phyloP scores from a whole-genome alignment of 2,797 vertebrate species.

The Macropodus opercularis region DNA sequence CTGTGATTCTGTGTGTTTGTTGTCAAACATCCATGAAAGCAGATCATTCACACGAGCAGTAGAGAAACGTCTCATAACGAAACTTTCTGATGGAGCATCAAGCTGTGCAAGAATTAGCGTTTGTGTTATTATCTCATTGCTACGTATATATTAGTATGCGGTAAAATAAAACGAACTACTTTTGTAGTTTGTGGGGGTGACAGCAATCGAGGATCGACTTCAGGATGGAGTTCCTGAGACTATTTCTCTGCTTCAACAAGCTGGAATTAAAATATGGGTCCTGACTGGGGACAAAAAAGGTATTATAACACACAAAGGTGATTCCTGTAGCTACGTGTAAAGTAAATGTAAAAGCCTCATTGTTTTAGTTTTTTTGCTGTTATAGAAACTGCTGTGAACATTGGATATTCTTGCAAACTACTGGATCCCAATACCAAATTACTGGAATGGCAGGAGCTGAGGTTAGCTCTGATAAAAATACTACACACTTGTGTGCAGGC shows the following conservation, averaged over 20 bases:
- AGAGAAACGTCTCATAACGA: not conserved
- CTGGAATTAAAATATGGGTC: slow-evolving; percentile 93
- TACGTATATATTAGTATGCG: not conserved
- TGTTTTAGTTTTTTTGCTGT: slow-evolving; percentile 3
- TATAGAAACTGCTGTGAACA: slow-evolving; percentile 92
- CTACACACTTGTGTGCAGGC: slow-evolving; percentile 20
- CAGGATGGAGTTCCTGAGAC: slow-evolving; percentile 92
- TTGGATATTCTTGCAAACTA: slow-evolving; percentile 90
- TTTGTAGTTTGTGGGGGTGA: slow-evolving; percentile 89
- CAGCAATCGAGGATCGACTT: slow-evolving; percentile 92
- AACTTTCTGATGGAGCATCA: not conserved
- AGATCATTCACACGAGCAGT: not conserved
- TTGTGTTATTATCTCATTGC: not conserved
- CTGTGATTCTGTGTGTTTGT: slow-evolving; percentile 3
- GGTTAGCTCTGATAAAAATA: slow-evolving; percentile 77
- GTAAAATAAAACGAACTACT: not conserved
- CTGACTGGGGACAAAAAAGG: slow-evolving; percentile 97
- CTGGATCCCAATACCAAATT: slow-evolving; percentile 86
- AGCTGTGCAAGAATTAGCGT: no score
- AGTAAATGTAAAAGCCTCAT: no score
- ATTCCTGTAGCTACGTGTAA: slow-evolving; percentile 3
- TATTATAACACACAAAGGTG: slow-evolving; percentile 64
- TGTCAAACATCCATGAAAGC: slow-evolving; percentile 6
- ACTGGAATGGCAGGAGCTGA: slow-evolving; percentile 88
- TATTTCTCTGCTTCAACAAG: slow-evolving; percentile 86